Base-by-base conservation (phyloP, 1,140 invertebrate genomes). In the Drosophila lini region DNA sequence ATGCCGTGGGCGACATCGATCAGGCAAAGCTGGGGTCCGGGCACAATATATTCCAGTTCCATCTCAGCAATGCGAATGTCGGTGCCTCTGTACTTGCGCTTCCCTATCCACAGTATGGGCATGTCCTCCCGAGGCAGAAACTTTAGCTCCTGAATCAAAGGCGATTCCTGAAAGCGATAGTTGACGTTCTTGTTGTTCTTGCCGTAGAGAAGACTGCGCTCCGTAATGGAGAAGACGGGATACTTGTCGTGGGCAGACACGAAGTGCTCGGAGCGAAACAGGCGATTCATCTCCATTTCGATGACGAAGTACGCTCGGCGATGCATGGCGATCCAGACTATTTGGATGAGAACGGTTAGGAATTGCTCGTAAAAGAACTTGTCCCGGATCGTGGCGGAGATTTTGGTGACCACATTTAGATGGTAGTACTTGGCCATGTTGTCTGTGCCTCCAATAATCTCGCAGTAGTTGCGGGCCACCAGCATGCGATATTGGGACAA, bases 221-320 rank as follows among this genome's bases (percentile, higher is more conserved):
- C 91, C 9, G 57, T n/a, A 0, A 41, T 8, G 0, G 80, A 59
- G 42, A 89, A 92, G 7, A 59, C 70, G 3, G 78, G 38, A n/a
- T 80, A 80, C 15, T 79, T 62, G 0, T 58, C 60, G 0, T 41
- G 64, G 7, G 40, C 19, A 2, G 57, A 38, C 1, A 78, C 50
- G 48, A 92, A 92, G 56, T 92, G 82, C 47, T 91, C 91, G 3
- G 91, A 90, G 2, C 91, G 67, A 48, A 92, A 92, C 0, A 92
- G 32, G 3, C 91, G 82, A 79, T 88, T 81, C 67, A 92, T 90
- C 57, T 92, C 91, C 80, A 77, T 78, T 53, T 92, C 84, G 15
- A 92, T 92, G 5, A 88, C 41, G 8, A 69, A 44, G 13, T 88
- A 91, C 15, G 82, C 88, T 16, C 89, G 64, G 0, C 91, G 71